These are phyloP conservation scores for Crypturellus tataupa DNA, from an alignment of 2,797 vertebrate genomes.

Conservation along the genomic window DNA sequence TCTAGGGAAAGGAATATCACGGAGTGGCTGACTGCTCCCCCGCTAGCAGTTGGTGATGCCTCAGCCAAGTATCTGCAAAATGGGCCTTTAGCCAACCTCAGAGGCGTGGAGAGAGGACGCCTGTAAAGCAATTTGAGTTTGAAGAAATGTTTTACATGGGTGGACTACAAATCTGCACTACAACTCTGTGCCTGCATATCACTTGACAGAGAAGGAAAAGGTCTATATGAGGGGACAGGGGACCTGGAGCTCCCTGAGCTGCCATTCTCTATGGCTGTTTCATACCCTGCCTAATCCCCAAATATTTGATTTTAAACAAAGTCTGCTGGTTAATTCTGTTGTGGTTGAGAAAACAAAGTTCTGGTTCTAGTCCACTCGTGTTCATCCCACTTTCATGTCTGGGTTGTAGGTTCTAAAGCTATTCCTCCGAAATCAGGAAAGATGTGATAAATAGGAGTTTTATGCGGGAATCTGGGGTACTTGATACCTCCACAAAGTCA, in stretches of 20 bases:
- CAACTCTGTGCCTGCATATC: neutral
- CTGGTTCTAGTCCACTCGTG: neutral
- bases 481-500: neutral
- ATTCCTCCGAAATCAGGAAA: neutral
- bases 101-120: neutral
- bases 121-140: neutral
- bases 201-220: neutral
- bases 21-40: neutral
- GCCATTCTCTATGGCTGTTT: neutral
- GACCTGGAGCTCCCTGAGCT: neutral
- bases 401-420: neutral
- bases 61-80: neutral
- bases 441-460: neutral
- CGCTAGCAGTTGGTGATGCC: neutral
- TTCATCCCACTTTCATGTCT: neutral
- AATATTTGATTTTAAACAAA: neutral
- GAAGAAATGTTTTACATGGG: neutral
- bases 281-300: neutral
- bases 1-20: neutral
- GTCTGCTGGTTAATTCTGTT: neutral
- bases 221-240: neutral
- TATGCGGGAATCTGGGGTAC: neutral
- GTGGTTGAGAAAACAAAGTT: neutral
- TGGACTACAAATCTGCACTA: neutral
- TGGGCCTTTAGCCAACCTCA: neutral